A percentile compares a stretch with the other conserved stretches of the same genome.
phyloP scores from a whole-genome alignment of 2,797 vertebrate species.

The Pantherophis vulpinus region DNA sequence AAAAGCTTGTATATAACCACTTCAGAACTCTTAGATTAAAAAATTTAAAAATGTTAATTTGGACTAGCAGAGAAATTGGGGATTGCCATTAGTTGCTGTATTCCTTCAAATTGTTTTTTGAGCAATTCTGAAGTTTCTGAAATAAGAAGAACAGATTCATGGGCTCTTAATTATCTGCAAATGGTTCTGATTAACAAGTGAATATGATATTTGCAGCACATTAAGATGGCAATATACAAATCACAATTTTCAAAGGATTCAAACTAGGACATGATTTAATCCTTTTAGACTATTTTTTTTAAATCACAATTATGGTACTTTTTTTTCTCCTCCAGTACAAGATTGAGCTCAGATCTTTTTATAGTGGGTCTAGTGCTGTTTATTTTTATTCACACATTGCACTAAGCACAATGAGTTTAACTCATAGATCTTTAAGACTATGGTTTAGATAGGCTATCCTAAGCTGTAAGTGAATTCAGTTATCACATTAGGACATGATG shows the following conservation, averaged over 20 bases:
- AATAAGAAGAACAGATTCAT: constrained; percentile 38
- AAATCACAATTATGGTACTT: not conserved
- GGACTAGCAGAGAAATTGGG: not conserved
- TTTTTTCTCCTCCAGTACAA: not conserved
- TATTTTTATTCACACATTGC: not conserved
- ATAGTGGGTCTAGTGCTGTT: not conserved
- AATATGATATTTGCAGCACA: constrained; percentile 37
- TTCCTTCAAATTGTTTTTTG: constrained; percentile 31
- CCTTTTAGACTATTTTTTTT: constrained; percentile 18
- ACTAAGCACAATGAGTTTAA: not conserved
- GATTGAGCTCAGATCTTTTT: not conserved
- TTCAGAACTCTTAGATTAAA: not conserved
- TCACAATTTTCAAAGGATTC: constrained; percentile 46
- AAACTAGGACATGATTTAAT: constrained; percentile 20
- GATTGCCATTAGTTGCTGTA: constrained; percentile 29
- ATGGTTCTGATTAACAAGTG: constrained; percentile 52
- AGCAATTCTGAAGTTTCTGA: constrained; percentile 50
- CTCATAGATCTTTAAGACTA: not conserved
- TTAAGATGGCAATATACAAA: constrained; percentile 13
- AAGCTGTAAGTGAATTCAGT: not conserved
- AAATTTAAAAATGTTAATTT: constrained; percentile 7
- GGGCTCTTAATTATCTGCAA: constrained; percentile 7
- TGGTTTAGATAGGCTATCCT: not conserved
- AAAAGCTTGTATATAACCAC: not conserved
- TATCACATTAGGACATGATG: not conserved